Evolutionary conservation across 2,888 invertebrate genomes (phyloP), one percentile per base, ranked within the genome.

Genomic region (Coleophora deauratella): DNA sequence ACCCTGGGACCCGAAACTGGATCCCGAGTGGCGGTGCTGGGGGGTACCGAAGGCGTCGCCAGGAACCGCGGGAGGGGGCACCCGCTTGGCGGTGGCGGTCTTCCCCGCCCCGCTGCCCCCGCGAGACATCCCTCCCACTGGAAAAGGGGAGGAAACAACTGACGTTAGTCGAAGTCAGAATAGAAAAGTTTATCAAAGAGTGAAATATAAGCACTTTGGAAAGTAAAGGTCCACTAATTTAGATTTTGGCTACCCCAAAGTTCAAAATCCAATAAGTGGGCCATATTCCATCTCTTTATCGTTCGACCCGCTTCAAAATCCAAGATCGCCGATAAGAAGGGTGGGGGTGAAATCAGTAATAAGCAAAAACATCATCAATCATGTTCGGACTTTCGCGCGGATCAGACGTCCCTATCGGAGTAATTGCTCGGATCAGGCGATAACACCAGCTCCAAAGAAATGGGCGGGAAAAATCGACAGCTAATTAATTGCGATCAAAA

Each of bases 121-220:
- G 87, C 95, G 93, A 75, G 92, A 93, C 93, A 95, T 94, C 74
- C 95, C 95, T 89, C 93, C 94, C 89, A 93, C 93, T 93, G 89
- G 41, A 88, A 89, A 33, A 61, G 60, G 62, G 61, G 58, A 63
- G n/a, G n/a, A 48, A 35, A 42, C 35, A 39, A 33, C 41, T 21
- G n/a, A n/a, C n/a, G n/a, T 28, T 9, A 10, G 28, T 28, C 28
- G 10, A 28, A 9, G 28, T 28, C 10, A 28, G 28, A 28, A 9
- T 28, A 10, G 1, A 28, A 28, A 8, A 10, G 28, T 10, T 28
- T 12, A 35, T n/a, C n/a, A n/a, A n/a, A n/a, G n/a, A n/a, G n/a
- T n/a, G n/a, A n/a, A n/a, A n/a, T n/a, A n/a, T n/a, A n/a, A n/a
- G n/a, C n/a, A n/a, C n/a, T n/a, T n/a, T n/a, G n/a, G n/a, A n/a